A percentile compares a stretch with the other conserved stretches of the same genome.
Conservation (phyloP, 2,113 vertebrate genomes). For the Prietella phreatophila region DNA sequence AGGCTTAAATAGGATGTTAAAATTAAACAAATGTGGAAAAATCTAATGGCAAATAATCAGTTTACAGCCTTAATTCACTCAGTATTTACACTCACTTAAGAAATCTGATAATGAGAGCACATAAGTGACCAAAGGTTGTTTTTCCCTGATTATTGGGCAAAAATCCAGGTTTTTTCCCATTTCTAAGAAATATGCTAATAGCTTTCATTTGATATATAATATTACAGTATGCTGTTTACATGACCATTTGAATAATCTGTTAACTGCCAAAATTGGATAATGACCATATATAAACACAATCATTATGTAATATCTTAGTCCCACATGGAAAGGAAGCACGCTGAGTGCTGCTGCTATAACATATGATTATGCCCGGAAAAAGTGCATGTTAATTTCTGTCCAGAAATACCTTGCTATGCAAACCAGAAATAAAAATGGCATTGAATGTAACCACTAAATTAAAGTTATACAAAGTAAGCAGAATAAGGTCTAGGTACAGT, state of each 20-base stretch:
- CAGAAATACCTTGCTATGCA: not conserved
- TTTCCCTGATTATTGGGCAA: not conserved
- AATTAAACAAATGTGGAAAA: not conserved
- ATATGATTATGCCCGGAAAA: not conserved
- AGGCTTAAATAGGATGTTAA: not conserved
- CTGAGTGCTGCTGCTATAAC: not conserved
- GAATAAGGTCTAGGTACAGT: not conserved
- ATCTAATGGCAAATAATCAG: not conserved
- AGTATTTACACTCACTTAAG: not conserved
- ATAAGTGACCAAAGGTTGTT: not conserved
- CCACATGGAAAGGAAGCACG: not conserved
- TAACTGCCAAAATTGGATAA: not conserved
- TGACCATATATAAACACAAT: not conserved
- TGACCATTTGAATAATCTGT: not conserved
- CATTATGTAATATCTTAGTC: not conserved
- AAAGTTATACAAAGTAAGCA: not conserved
- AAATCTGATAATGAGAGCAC: not conserved
- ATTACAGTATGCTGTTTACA: not conserved
- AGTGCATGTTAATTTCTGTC: not conserved
- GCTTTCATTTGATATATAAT: not conserved
- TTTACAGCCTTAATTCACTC: not conserved
- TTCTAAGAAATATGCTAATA: not conserved
- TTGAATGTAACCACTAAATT: not conserved
- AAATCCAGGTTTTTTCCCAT: not conserved
- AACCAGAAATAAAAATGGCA: constrained; percentile 11